These are phyloP conservation scores for Chaitophorus viminalis DNA, from an alignment of 2,888 invertebrate species.

Conservation along the genomic window DNA sequence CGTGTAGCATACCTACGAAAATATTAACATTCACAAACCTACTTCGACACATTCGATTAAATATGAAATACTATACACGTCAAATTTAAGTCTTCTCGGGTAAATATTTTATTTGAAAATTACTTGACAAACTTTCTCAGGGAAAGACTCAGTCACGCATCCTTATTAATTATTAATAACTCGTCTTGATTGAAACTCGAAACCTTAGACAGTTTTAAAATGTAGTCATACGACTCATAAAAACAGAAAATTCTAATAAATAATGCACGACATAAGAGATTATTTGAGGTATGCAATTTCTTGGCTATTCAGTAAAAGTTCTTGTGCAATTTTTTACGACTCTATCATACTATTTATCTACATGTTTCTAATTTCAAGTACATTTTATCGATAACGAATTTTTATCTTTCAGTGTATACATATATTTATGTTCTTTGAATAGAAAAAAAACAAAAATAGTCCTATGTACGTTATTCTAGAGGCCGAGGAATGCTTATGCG, in stretches of 20 bases:
- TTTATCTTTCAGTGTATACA: too few species aligned
- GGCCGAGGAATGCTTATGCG: too few species aligned
- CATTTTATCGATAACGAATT: too few species aligned
- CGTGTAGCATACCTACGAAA: not conserved
- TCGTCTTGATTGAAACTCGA: slow-evolving; percentile 16
- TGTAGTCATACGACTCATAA: not conserved
- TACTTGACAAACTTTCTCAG: not conserved
- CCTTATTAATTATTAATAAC: slow-evolving; percentile 2
- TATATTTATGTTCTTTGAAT: too few species aligned
- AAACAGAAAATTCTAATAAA: slow-evolving; percentile 11
- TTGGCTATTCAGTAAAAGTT: not conserved
- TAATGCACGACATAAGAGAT: not conserved
- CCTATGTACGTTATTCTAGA: too few species aligned
- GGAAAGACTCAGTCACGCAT: not conserved
- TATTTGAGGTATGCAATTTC: not conserved
- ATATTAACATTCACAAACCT: not conserved
- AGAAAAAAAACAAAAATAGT: too few species aligned
- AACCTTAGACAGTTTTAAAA: not conserved
- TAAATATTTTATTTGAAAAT: not conserved
- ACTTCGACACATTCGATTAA: not conserved
- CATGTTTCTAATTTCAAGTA: too few species aligned
- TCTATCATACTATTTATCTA: too few species aligned
- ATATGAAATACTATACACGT: not conserved
- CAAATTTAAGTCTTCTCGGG: not conserved
- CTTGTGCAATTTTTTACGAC: too few species aligned